These are phyloP conservation scores for Tylochromis polylepis DNA, from an alignment of 2,113 vertebrate species.

Conservation along the genomic window DNA sequence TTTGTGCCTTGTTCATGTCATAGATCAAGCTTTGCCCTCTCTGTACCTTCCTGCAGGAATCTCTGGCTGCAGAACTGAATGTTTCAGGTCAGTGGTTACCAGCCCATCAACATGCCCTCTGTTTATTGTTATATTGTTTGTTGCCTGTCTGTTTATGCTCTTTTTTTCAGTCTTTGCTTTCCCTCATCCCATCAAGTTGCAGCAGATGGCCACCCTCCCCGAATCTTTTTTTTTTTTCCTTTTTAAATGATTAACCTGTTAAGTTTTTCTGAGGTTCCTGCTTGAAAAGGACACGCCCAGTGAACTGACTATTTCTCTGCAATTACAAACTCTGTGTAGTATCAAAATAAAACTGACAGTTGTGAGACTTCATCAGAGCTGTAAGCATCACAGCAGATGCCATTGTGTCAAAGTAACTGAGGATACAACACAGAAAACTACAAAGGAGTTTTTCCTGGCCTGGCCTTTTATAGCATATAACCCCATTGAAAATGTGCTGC, in stretches of 20 bases:
- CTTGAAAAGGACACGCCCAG: neutral
- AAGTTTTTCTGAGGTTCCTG: neutral
- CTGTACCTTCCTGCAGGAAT: neutral
- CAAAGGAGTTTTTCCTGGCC: neutral
- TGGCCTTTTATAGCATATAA: accelerated
- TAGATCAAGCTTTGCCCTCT: accelerated
- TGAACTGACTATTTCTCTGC: neutral
- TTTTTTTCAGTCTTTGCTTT: neutral
- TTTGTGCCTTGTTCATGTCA: neutral
- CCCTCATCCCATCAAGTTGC: neutral
- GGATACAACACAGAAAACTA: neutral
- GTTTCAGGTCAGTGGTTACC: neutral
- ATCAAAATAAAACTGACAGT: neutral
- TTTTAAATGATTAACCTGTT: neutral
- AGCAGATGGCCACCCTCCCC: neutral
- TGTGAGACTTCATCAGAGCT: neutral
- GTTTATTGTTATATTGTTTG: neutral
- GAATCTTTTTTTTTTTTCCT: neutral
- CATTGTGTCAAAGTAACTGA: neutral
- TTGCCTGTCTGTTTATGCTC: neutral
- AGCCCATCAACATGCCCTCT: neutral
- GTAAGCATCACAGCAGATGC: neutral
- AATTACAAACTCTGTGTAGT: neutral
- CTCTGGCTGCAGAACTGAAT: neutral
- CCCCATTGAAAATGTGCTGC: neutral